Evolutionary conservation across 2,888 invertebrate species (phyloP), one percentile per base, ranked within the genome.

Genomic region (Crepidodera aurea): DNA sequence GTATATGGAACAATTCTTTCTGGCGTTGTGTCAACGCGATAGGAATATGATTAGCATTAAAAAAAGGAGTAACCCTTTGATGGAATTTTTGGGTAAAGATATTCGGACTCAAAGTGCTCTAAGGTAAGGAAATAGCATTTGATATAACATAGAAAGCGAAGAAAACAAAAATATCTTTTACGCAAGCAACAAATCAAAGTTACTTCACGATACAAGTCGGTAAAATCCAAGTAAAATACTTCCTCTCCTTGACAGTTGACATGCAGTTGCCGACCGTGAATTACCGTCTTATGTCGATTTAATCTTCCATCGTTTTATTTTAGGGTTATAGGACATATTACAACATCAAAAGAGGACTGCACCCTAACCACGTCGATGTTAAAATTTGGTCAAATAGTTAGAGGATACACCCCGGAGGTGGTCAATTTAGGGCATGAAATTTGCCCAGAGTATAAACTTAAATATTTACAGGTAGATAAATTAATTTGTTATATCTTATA

Each of bases 291-390:
- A n/a, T n/a, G n/a, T n/a, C n/a, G n/a, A n/a, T n/a, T n/a, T n/a
- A n/a, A n/a, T n/a, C n/a, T n/a, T n/a, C n/a, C n/a, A n/a, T n/a
- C n/a, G n/a, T n/a, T n/a, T n/a, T n/a, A n/a, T n/a, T 15, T 27
- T 48, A 82, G 83, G 54, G 79, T 81, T 63, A 78, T 83, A 61
- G 82, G 80, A 18, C 83, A 83, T 62, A 70, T 83, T 19, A 76
- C 77, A 61, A 73, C 75, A 1, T 67, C 70, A 2, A 71, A 62
- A 60, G 75, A 79, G 46, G 77, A 82, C 70, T 69, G 81, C 16
- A 62, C 70, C 10, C 64, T 82, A 12, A 77, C 80, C 0, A 60
- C 81, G 19, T 83, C 83, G 1, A 78, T 81, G 70, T 67, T 83
- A 42, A 73, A 79, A 57, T 79, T 83, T 64, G 78, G 78, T 1